A percentile compares a stretch with the other conserved stretches of the same genome.
These are phyloP conservation scores for Strix uralensis DNA, from an alignment of 2,113 vertebrate genomes.

Conservation along the genomic window DNA sequence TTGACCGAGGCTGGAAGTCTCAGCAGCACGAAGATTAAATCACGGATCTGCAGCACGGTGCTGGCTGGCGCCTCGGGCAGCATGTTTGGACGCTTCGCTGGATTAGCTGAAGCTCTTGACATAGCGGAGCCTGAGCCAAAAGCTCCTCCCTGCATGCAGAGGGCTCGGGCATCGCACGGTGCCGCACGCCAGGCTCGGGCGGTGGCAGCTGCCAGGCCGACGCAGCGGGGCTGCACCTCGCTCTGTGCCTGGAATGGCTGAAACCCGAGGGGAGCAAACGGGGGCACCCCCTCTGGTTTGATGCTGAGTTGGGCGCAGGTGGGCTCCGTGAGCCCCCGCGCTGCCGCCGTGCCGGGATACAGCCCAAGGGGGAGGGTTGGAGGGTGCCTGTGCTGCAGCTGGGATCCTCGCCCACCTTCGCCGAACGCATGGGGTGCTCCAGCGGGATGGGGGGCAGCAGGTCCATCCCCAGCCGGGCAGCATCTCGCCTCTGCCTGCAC, in stretches of 20 bases:
- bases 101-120: neutral
- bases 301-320: too few relatives aligned
- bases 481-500: neutral
- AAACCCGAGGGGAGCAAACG: accelerated
- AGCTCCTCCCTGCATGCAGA: accelerated
- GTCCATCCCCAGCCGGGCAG: accelerated
- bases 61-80: neutral
- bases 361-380: accelerated
- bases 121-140: neutral
- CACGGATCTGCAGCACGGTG: neutral
- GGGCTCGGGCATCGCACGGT: accelerated
- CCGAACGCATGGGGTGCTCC: accelerated
- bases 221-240: neutral
- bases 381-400: accelerated
- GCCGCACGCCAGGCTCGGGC: neutral
- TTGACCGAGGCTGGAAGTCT: accelerated
- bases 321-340: neutral
- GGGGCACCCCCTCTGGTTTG: neutral
- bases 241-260: neutral
- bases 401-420: accelerated
- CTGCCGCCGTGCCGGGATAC: neutral
- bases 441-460: accelerated
- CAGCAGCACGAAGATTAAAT: neutral
- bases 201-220: neutral
- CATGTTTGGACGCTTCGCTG: neutral